These are phyloP conservation scores for Hyppa rectilinea DNA, from an alignment of 2,888 invertebrate species.

Conservation along the genomic window DNA sequence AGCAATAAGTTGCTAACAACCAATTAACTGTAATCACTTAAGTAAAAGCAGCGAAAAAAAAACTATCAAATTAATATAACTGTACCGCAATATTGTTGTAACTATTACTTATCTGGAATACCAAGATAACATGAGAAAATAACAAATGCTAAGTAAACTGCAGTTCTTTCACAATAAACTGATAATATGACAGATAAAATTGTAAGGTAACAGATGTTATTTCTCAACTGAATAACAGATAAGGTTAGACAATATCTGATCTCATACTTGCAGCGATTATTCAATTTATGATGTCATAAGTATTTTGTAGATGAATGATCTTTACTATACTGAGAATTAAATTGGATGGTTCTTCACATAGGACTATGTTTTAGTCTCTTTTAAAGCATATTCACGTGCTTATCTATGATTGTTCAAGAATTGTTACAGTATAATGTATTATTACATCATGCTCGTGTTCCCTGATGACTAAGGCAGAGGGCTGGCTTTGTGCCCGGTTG, in stretches of 20 bases:
- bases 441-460: not conserved
- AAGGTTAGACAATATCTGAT: conserved; percentile 53
- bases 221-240: conserved; percentile 59
- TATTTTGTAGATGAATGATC: conserved; percentile 28
- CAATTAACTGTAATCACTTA: conserved; percentile 33
- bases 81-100: conserved; percentile 17
- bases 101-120: conserved; percentile 37
- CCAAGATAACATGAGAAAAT: conserved; percentile 49
- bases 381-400: conserved; percentile 17
- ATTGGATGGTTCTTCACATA: conserved; percentile 18
- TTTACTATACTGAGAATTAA: conserved; percentile 10
- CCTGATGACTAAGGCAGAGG: not conserved
- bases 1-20: conserved; percentile 32
- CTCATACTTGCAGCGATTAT: conserved; percentile 36
- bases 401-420: not conserved
- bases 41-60: conserved; percentile 21
- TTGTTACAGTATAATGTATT: not conserved
- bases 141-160: conserved; percentile 42
- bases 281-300: conserved; percentile 48
- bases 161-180: conserved; percentile 53
- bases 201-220: conserved; percentile 50
- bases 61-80: conserved; percentile 28
- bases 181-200: conserved; percentile 55
- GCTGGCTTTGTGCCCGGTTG: not conserved
- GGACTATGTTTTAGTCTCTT: conserved; percentile 1